Conservation (phyloP, 2,797 vertebrate genomes). For the Chrosomus eos region DNA sequence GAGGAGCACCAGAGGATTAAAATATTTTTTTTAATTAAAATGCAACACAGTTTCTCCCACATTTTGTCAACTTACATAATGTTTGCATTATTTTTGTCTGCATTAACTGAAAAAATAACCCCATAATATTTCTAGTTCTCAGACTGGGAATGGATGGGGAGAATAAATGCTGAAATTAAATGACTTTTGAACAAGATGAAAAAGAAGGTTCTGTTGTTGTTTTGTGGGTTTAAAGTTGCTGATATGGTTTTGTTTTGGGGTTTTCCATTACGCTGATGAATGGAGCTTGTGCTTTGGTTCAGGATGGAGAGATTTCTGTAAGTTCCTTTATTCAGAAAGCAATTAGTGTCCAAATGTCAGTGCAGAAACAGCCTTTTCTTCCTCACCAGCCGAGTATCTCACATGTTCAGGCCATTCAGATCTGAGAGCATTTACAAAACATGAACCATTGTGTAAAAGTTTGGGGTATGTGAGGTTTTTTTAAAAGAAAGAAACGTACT, state of each 20-base stretch:
- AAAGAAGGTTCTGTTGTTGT: background rate
- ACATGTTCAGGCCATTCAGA: background rate
- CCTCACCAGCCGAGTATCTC: background rate
- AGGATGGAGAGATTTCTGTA: background rate
- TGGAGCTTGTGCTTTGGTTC: background rate
- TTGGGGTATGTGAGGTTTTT: background rate
- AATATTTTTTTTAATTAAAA: too few relatives aligned
- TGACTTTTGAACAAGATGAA: background rate
- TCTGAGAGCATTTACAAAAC: background rate
- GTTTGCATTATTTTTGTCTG: background rate
- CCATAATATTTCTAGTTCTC: background rate
- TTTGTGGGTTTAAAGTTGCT: background rate
- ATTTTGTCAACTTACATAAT: background rate
- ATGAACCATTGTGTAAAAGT: background rate
- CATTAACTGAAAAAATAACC: background rate
- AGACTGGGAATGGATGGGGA: background rate
- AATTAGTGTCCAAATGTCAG: background rate
- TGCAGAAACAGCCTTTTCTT: background rate
- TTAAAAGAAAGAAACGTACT: background rate
- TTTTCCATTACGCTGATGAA: background rate
- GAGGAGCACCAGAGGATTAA: too few relatives aligned
- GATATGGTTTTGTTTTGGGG: background rate
- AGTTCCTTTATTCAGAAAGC: background rate
- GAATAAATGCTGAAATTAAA: background rate
- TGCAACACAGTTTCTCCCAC: background rate